Conservation (phyloP, 2,797 vertebrate species). For the Gambelia wislizenii region DNA sequence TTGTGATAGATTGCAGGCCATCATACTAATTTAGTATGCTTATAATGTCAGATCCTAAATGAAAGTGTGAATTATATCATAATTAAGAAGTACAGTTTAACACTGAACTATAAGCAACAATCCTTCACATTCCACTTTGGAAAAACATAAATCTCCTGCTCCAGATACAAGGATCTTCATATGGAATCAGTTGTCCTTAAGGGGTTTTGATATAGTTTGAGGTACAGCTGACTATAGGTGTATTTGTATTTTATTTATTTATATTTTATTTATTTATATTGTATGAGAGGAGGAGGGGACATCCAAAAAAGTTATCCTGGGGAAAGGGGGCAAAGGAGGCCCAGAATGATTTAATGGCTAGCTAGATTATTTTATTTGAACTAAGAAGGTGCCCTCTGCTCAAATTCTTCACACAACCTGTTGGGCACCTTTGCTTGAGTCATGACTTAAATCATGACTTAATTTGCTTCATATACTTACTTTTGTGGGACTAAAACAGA, state of each 20-base stretch:
- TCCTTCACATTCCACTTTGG: constrained; percentile 30
- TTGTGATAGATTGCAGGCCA: constrained; percentile 66
- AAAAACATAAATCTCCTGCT: constrained; percentile 1
- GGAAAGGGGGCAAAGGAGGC: neutral
- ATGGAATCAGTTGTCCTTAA: neutral
- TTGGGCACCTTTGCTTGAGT: neutral
- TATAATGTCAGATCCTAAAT: constrained; percentile 62
- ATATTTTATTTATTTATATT: too few species aligned
- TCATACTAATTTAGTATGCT: constrained; percentile 66
- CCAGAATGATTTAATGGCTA: neutral
- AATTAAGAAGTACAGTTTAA: constrained; percentile 60
- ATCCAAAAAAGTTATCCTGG: neutral
- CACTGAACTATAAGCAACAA: constrained; percentile 37
- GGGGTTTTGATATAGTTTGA: neutral
- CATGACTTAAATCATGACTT: neutral
- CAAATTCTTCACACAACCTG: neutral
- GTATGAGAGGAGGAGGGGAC: neutral
- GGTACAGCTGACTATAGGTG: neutral
- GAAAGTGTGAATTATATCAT: constrained; percentile 57
- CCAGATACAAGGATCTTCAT: neutral
- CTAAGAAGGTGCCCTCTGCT: too few species aligned
- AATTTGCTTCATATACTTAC: neutral
- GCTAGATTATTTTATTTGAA: neutral
- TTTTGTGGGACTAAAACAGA: neutral
- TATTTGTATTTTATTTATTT: too few species aligned